Percentiles rank a stretch among this genome's conserved stretches.
phyloP scores from a whole-genome alignment of 2,113 vertebrate species.

The Arenaria interpres region DNA sequence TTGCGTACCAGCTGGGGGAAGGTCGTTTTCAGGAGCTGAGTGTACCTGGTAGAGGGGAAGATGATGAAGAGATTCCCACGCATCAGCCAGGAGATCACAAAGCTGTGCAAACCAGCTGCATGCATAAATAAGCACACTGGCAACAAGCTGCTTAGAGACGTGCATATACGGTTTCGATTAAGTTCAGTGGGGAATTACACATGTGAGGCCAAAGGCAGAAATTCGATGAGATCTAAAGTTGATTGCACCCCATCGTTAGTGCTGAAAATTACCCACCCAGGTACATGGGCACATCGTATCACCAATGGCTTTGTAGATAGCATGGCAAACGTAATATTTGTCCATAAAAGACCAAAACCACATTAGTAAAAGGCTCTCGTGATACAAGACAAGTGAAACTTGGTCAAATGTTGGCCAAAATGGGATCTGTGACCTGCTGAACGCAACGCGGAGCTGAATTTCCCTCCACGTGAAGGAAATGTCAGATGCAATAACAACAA shows the following conservation, averaged over 20 bases:
- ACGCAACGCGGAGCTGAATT: neutral
- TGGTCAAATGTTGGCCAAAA: neutral
- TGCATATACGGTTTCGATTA: neutral
- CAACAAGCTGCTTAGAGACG: neutral
- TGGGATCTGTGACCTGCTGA: neutral
- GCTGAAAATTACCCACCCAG: neutral
- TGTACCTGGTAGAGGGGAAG: neutral
- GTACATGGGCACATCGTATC: accelerated
- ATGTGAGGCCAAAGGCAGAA: neutral
- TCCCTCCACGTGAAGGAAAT: neutral
- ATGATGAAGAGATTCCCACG: neutral
- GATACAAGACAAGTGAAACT: neutral
- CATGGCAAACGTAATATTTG: neutral
- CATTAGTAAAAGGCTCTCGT: neutral
- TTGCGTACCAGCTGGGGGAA: neutral
- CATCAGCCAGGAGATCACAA: neutral
- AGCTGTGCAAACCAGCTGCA: neutral
- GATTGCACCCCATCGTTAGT: neutral
- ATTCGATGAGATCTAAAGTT: neutral
- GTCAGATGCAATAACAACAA: neutral
- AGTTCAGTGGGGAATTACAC: neutral
- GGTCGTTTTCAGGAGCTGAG: neutral
- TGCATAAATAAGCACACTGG: neutral
- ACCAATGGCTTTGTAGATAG: neutral
- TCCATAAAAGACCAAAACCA: neutral